A percentile compares a stretch with the other conserved stretches of the same genome.
phyloP scores from a whole-genome alignment of 1,140 invertebrate species.

The Hesperophylax magnus region DNA sequence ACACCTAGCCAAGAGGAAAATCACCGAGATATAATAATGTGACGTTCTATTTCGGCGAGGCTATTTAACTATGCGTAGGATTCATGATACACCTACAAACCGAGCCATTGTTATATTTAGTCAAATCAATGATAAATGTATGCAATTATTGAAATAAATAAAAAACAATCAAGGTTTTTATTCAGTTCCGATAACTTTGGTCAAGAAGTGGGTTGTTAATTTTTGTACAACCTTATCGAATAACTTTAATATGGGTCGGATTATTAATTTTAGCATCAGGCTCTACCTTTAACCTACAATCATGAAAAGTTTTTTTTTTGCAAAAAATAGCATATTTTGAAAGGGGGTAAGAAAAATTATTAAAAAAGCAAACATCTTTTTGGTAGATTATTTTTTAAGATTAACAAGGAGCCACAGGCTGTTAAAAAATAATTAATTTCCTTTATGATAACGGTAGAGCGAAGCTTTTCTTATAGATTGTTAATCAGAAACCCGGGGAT shows the following conservation, averaged over 20 bases:
- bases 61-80: conserved; percentile 12
- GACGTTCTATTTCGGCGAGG: conserved; percentile 20
- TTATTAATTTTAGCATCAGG: no score
- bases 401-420: no score
- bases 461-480: background rate
- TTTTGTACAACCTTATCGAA: no score
- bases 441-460: background rate
- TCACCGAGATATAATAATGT: conserved; percentile 19
- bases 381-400: no score
- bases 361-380: no score
- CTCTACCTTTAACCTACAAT: no score
- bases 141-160: background rate
- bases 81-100: background rate
- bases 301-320: no score
- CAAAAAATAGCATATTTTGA: no score
- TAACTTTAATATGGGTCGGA: no score
- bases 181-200: no score
- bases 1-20: conserved; percentile 29
- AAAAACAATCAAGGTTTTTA: conserved; percentile 5
- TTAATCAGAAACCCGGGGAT: background rate
- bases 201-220: background rate
- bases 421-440: no score
- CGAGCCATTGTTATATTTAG: background rate
- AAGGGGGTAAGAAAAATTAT: no score
- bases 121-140: background rate